phyloP scores from a whole-genome alignment of 2,113 vertebrate species.

The Spilogale gracilis region DNA sequence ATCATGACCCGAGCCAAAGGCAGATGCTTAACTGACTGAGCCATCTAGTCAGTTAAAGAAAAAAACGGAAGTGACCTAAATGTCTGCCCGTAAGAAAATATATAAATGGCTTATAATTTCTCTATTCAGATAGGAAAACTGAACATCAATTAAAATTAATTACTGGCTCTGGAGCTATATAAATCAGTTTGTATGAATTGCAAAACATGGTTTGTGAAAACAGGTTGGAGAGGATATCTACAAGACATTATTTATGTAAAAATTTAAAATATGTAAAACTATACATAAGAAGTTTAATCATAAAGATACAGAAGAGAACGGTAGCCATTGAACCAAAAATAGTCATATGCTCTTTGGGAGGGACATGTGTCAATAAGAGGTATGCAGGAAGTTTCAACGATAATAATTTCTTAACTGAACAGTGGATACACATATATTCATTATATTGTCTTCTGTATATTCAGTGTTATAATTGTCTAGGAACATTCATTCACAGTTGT shows the following conservation, averaged over 20 bases:
- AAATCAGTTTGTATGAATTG: background rate
- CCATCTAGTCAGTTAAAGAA: background rate
- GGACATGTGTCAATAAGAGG: background rate
- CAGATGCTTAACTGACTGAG: too few relatives aligned
- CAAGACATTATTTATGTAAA: background rate
- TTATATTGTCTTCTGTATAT: background rate
- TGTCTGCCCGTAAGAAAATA: background rate
- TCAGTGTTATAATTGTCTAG: background rate
- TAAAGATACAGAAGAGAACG: background rate
- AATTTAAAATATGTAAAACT: slow-evolving; percentile 5
- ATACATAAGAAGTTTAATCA: background rate
- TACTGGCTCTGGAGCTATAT: background rate
- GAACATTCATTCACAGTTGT: background rate
- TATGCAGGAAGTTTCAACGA: background rate
- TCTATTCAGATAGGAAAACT: slow-evolving; percentile 11
- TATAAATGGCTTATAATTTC: slow-evolving; percentile 2
- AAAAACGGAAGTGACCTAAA: background rate
- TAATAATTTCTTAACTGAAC: background rate
- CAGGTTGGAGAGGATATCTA: background rate
- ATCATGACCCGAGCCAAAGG: too few relatives aligned
- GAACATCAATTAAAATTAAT: slow-evolving; percentile 30
- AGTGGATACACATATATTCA: background rate
- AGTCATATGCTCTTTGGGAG: background rate
- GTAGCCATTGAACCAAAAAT: background rate
- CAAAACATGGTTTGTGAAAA: background rate